Conservation (phyloP, 2,888 invertebrate genomes). For the Mythimna albipuncta region DNA sequence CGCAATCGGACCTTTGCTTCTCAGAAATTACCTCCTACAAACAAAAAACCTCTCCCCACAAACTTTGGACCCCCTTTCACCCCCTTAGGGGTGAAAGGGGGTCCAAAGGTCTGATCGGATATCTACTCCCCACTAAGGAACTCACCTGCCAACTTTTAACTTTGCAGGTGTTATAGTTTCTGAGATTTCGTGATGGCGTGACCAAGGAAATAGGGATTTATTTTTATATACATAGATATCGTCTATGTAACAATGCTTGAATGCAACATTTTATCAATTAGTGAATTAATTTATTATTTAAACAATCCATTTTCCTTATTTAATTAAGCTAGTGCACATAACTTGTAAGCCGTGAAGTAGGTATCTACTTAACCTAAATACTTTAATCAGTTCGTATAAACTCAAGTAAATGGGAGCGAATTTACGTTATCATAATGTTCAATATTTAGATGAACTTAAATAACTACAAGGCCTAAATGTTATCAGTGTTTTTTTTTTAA, state of each 20-base stretch:
- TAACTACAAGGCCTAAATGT: constrained; percentile 1
- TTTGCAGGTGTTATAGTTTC: no score
- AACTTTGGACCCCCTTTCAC: no score
- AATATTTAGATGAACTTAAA: constrained; percentile 19
- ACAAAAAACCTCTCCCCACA: no score
- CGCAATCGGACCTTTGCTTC: no score
- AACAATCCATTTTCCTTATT: constrained; percentile 49
- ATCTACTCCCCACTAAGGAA: no score
- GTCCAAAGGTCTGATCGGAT: no score
- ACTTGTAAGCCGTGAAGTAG: constrained; percentile 18
- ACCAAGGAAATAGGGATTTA: no score
- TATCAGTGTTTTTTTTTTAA: constrained; percentile 15
- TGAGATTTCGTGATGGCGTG: no score
- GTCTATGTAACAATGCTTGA: not conserved
- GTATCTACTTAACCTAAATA: constrained; percentile 49
- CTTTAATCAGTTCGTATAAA: constrained; percentile 6
- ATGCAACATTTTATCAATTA: constrained; percentile 7
- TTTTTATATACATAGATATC: no score
- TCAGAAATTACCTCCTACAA: no score
- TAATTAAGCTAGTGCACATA: constrained; percentile 17
- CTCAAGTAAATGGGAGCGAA: constrained; percentile 6
- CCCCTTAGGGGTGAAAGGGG: no score
- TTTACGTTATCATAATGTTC: constrained; percentile 24
- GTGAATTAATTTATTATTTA: constrained; percentile 27
- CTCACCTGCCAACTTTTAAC: no score